A percentile compares a stretch with the other conserved stretches of the same genome.
Conservation (phyloP, 2,888 invertebrate genomes). For the Lapara coniferarum region DNA sequence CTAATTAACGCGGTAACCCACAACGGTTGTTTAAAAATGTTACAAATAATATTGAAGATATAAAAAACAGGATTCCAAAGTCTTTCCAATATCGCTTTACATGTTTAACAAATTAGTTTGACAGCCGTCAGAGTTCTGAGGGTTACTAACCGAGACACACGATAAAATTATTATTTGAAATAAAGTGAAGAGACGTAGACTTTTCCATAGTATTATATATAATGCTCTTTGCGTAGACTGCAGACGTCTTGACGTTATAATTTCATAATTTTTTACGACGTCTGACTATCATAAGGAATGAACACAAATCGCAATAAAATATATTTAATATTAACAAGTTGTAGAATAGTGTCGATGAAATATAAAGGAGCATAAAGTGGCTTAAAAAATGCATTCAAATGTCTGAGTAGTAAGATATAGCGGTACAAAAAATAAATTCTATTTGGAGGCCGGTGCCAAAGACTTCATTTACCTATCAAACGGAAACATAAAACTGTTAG, state of each 20-base stretch:
- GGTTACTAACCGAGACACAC: neutral
- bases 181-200: neutral
- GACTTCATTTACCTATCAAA: slow-evolving; percentile 36
- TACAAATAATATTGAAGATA: neutral
- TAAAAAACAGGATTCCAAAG: neutral
- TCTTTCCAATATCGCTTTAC: neutral
- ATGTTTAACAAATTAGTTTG: slow-evolving; percentile 12
- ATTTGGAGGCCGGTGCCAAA: slow-evolving; percentile 32
- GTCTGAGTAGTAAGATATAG: neutral
- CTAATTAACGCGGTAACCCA: too few species aligned
- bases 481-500: slow-evolving; percentile 54
- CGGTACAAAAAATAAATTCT: slow-evolving; percentile 19
- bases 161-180: too few species aligned
- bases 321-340: neutral
- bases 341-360: neutral
- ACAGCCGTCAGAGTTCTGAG: slow-evolving; percentile 10
- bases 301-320: neutral
- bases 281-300: neutral
- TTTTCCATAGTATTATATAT: too few species aligned
- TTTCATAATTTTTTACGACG: neutral
- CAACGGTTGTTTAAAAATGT: too few species aligned
- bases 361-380: neutral
- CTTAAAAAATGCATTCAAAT: slow-evolving; percentile 7
- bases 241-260: neutral
- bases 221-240: too few species aligned